phyloP scores from a whole-genome alignment of 2,113 vertebrate species.

The Rousettus leschenaultii region DNA sequence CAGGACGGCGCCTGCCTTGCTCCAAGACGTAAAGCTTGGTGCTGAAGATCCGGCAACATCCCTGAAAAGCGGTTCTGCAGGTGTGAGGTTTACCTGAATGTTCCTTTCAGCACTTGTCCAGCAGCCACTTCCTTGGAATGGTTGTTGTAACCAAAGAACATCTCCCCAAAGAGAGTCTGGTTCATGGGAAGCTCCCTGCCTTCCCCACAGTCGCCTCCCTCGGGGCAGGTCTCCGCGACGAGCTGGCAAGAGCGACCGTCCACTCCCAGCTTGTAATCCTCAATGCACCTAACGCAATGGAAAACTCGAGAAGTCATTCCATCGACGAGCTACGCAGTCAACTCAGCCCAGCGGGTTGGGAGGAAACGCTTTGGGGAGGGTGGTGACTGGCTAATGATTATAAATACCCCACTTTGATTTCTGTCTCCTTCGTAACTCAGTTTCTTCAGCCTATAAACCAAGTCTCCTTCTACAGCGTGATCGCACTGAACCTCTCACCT shows the following conservation, averaged over 20 bases:
- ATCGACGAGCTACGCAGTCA: background rate
- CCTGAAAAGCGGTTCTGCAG: background rate
- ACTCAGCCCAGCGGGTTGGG: background rate
- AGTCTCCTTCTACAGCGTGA: background rate
- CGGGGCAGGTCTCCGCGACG: slow-evolving; percentile 91
- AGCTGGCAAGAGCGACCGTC: slow-evolving; percentile 95
- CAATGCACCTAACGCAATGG: slow-evolving; percentile 89
- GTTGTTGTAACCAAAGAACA: slow-evolving; percentile 98
- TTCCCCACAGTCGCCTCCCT: slow-evolving; percentile 90
- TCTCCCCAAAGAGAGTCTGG: slow-evolving; percentile 96
- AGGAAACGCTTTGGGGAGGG: background rate
- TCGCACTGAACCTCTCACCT: background rate
- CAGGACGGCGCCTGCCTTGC: background rate
- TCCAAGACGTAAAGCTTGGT: background rate
- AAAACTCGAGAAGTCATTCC: background rate
- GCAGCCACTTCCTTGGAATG: slow-evolving; percentile 91
- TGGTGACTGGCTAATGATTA: background rate
- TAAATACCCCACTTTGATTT: background rate
- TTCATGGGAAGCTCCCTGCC: slow-evolving; percentile 92
- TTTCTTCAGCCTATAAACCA: background rate
- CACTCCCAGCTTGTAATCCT: slow-evolving; percentile 94
- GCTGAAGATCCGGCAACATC: too few relatives aligned
- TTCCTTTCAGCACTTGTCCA: slow-evolving; percentile 95
- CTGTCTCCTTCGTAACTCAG: background rate
- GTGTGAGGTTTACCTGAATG: slow-evolving; percentile 88